A percentile compares a stretch with the other conserved stretches of the same genome.
Evolutionary conservation across 1,140 invertebrate genomes (phyloP).

Genomic region (Hyposmocoma kahamanoa): DNA sequence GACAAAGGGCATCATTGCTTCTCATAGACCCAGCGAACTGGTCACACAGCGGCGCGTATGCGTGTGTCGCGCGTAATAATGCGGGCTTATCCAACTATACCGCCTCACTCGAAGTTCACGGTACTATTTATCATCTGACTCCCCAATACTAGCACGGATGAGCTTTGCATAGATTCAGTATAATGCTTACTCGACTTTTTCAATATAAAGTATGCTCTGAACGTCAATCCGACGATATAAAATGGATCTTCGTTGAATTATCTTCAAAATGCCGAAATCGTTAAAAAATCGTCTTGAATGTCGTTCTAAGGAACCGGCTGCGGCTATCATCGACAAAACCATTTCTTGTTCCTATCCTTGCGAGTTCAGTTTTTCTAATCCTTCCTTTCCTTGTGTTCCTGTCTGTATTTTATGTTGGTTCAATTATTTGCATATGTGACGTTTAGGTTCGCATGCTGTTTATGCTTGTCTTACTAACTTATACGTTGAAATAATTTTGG

Average conservation of each 20-base stretch:
- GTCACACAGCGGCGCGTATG: constrained; percentile 90
- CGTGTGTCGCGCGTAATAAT: constrained; percentile 90
- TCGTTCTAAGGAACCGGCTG: constrained; percentile 62
- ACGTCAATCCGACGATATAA: background rate
- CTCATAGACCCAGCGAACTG: constrained; percentile 83
- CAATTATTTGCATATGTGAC: constrained; percentile 41
- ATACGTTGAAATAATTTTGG: constrained; percentile 32
- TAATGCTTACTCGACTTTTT: constrained; percentile 18
- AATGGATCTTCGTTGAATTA: no score
- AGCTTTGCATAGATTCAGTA: constrained; percentile 62
- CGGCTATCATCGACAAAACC: constrained; percentile 68
- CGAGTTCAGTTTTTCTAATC: constrained; percentile 38
- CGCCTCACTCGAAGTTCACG: constrained; percentile 77
- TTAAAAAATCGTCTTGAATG: constrained; percentile 12
- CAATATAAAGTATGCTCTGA: background rate
- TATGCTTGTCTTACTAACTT: constrained; percentile 37
- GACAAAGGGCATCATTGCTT: constrained; percentile 81
- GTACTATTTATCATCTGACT: constrained; percentile 58
- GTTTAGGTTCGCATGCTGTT: constrained; percentile 32
- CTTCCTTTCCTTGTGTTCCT: constrained; percentile 41
- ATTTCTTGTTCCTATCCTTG: constrained; percentile 44
- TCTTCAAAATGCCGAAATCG: no score
- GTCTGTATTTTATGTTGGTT: constrained; percentile 49
- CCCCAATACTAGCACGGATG: constrained; percentile 59
- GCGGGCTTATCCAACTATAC: constrained; percentile 90